phyloP scores from a whole-genome alignment of 1,140 invertebrate species.

The Dinothrombium tinctorium region DNA sequence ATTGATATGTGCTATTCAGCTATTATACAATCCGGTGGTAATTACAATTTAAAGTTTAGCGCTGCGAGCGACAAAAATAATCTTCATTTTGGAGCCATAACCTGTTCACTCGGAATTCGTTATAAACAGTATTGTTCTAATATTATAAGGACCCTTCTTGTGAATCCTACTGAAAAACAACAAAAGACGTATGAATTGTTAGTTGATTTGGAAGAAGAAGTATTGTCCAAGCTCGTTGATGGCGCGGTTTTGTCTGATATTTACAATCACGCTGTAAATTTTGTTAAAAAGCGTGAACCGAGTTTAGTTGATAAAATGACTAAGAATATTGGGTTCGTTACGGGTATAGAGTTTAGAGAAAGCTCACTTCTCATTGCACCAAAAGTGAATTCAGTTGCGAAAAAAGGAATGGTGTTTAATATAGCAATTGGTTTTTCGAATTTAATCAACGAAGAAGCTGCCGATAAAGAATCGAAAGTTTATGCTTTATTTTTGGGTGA shows the following conservation, averaged over 20 bases:
- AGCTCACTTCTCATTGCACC: slow-evolving; percentile 69
- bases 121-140: slow-evolving; percentile 98
- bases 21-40: slow-evolving; percentile 92
- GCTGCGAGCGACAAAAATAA: slow-evolving; percentile 74
- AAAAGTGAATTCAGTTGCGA: slow-evolving; percentile 53
- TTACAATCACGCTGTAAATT: slow-evolving; percentile 55
- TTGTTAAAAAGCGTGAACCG: slow-evolving; percentile 67
- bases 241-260: slow-evolving; percentile 66
- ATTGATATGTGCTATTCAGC: slow-evolving; percentile 94
- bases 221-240: slow-evolving; percentile 56
- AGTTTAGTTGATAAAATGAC: slow-evolving; percentile 69
- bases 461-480: slow-evolving; percentile 60
- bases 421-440: slow-evolving; percentile 80
- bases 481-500: slow-evolving; percentile 92
- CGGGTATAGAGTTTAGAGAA: slow-evolving; percentile 95
- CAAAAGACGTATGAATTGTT: slow-evolving; percentile 82
- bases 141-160: slow-evolving; percentile 84
- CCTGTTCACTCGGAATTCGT: slow-evolving; percentile 73
- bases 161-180: slow-evolving; percentile 58
- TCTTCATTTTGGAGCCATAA: slow-evolving; percentile 85
- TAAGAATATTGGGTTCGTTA: slow-evolving; percentile 84
- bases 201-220: slow-evolving; percentile 66
- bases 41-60: slow-evolving; percentile 91
- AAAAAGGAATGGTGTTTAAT: slow-evolving; percentile 90
- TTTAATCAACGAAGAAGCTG: slow-evolving; percentile 46